Percentiles rank a stretch among this genome's conserved stretches.
Conservation (phyloP, 2,888 invertebrate species). For the Malacosoma neustria region DNA sequence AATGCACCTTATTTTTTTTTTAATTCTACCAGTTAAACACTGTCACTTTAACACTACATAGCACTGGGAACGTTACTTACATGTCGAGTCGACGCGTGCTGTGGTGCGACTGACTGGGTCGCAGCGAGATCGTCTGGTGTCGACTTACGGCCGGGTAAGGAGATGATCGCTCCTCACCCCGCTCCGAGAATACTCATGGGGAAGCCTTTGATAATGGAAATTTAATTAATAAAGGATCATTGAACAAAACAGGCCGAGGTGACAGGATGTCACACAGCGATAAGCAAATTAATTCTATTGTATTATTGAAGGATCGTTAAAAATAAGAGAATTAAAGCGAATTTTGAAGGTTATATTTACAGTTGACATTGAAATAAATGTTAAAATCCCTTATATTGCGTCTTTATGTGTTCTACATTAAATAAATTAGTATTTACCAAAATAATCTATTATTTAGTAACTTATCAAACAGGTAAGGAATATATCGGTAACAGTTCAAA, state of each 20-base stretch:
- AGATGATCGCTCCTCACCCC: conserved; percentile 52
- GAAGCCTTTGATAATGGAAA: conserved; percentile 17
- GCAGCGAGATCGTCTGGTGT: conserved; percentile 52
- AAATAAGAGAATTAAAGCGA: too few relatives aligned
- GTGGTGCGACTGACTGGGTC: conserved; percentile 67
- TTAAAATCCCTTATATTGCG: too few relatives aligned
- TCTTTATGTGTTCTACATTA: too few relatives aligned
- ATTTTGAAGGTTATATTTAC: too few relatives aligned
- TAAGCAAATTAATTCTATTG: neutral
- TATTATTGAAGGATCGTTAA: neutral
- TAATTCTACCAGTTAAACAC: conserved; percentile 36
- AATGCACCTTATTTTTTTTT: conserved; percentile 53
- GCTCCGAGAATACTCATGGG: conserved; percentile 47
- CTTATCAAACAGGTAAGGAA: too few relatives aligned
- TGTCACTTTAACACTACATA: conserved; percentile 49
- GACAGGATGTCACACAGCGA: neutral
- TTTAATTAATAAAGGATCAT: conserved; percentile 2
- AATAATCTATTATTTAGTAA: too few relatives aligned
- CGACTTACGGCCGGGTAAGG: conserved; percentile 72
- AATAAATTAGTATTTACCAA: too few relatives aligned
- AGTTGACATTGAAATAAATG: too few relatives aligned
- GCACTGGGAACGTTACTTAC: conserved; percentile 62
- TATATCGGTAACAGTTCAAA: too few relatives aligned
- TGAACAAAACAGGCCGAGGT: neutral
- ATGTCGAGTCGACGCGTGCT: conserved; percentile 75